Evolutionary conservation across 2,113 vertebrate genomes (phyloP), one percentile per base, ranked within the genome.

Genomic region (Ailuropoda melanoleuca): DNA sequence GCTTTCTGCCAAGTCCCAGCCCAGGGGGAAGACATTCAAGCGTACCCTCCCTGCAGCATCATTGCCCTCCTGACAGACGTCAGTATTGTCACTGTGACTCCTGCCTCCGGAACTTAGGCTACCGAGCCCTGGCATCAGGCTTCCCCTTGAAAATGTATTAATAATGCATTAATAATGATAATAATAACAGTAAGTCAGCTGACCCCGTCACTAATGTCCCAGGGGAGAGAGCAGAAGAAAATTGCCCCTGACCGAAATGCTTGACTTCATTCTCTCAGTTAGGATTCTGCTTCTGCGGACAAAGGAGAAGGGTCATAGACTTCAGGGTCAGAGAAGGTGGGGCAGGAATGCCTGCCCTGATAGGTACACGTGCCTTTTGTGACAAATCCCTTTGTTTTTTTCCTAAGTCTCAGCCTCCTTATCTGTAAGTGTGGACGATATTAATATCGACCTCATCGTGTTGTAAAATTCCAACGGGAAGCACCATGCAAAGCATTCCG

Each of bases 211-310:
- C 9, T 24, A 39, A 43, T 2, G 9, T 88, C 82, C 29, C 60
- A 21, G 34, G 62, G 77, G 70, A 75, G 34, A 83, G 46, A 82
- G 55, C 58, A 8, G 43, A 53, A 62, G 75, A 91, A 88, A 94
- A 90, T 50, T 5, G 0, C 31, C 60, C 50, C 18, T 29, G 23
- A 89, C 15, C 26, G 19, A 83, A 83, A 87, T 88, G 87, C 29
- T 86, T 23, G 23, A 86, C 82, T 90, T 93, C 48, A 46, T 88
- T 93, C 89, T 24, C 85, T 78, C 50, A 19, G 11, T n/a, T 64
- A 19, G 26, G 70, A 50, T 68, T 83, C 48, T 93, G 53, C 18
- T 75, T 7, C 19, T 78, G 46, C 15, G 50, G 83, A 87, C 68
- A 43, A 37, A 78, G 43, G 43, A 46, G 31, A 14, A 78, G 31